Base-by-base conservation (phyloP, 37 sponge, comb jelly and placozoan genomes). In the Ephydatia muelleri region DNA sequence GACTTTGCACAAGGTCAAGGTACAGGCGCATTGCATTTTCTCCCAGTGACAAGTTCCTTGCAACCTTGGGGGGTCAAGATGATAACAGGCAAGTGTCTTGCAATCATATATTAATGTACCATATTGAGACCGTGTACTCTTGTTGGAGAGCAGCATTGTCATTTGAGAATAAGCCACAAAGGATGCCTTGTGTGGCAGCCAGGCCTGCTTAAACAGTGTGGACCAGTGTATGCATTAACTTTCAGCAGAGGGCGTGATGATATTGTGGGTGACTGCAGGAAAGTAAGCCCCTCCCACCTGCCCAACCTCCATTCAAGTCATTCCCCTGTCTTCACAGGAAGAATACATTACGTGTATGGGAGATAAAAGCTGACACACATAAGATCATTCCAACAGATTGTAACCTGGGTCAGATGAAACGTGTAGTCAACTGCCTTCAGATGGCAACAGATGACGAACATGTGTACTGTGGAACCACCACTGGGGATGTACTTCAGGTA, bases 11-110 rank as follows among this genome's bases (percentile, higher is more conserved):
- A 92, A 92, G 80, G 99, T 98, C 32, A 94, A 91, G 64, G 95
- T 98, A 2, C 91, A 98, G 83, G 97, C 97, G 30, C 69, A n/a
- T 98, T 37, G 92, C 99, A 38, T 96, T 98, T 74, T 98, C 99
- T 11, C 99, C 97, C 2, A 88, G 72, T 82, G 99, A 98, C 85
- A 90, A 89, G 75, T 98, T 75, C 72, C 91, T 98, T 32, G 99
- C 92, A 0, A 93, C 97, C 26, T 90, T 98, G 8, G 99, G 99
- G 84, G 99, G 99, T 19, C 78, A 38, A 40, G 98, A 97, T 80
- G 98, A 97, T 48, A 91, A 87, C 75, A 93, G 96, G 96, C 90
- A 71, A 27, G 67, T 29, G 3, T 37, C 16, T 43, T 43, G 4
- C 4, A 43, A 43, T 43, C 8, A 43, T n/a, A 43, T 43, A 11